These are phyloP conservation scores for Fragum whitleyi DNA, from an alignment of 2,888 invertebrate species.

Conservation along the genomic window DNA sequence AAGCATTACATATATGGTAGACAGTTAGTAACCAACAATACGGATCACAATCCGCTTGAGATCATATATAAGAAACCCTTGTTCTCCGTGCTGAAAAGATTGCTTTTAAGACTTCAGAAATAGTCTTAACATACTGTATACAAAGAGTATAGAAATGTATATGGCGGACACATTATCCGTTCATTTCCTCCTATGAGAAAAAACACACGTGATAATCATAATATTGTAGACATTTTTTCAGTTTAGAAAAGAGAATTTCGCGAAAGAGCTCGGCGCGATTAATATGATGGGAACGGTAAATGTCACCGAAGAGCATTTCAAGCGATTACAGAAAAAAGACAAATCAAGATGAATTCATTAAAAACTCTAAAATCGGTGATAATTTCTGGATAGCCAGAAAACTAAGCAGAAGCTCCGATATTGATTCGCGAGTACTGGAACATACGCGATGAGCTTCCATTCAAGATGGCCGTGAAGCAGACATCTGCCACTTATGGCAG, in stretches of 20 bases:
- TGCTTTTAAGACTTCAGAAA: conserved; percentile 56
- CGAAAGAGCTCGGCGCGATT: neutral
- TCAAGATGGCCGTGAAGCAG: conserved; percentile 46
- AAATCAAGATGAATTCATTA: conserved; percentile 14
- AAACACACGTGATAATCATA: neutral
- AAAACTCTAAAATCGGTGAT: conserved; percentile 7
- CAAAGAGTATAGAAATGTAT: conserved; percentile 46
- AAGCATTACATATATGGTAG: conserved; percentile 55
- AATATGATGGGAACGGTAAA: neutral
- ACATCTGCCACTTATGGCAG: conserved; percentile 31
- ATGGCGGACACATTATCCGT: conserved; percentile 65
- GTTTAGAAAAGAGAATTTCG: neutral
- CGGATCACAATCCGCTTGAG: conserved; percentile 63
- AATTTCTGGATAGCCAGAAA: conserved; percentile 14
- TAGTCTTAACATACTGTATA: conserved; percentile 41
- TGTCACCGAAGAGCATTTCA: neutral
- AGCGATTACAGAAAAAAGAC: neutral
- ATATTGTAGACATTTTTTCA: neutral
- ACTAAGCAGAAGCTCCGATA: conserved; percentile 7
- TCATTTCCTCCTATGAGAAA: conserved; percentile 37
- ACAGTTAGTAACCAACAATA: conserved; percentile 35
- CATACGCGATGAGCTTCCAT: conserved; percentile 20
- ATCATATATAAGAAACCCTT: conserved; percentile 53
- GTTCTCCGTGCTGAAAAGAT: conserved; percentile 46
- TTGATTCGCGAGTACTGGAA: conserved; percentile 24